Evolutionary conservation across 2,888 invertebrate species (phyloP), one percentile per base, ranked within the genome.

Genomic region (Sturmia bella): DNA sequence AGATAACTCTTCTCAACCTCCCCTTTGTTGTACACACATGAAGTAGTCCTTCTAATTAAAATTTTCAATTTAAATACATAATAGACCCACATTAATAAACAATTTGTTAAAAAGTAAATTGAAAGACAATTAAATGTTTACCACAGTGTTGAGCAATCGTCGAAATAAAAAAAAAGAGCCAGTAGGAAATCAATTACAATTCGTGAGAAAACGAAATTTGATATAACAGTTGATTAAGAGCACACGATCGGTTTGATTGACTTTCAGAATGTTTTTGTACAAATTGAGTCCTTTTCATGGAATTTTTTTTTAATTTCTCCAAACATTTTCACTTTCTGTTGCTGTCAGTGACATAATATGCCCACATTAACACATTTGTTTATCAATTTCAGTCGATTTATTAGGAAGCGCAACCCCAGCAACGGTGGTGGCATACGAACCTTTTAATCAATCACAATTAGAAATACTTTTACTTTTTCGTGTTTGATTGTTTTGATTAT

Each of bases 291-390:
- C 64, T 72, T 78, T 72, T 12, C 57, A n/a, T 11, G 45, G 56
- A 72, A 78, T 37, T 37, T 1, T 48, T 48, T 32, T 57, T 15
- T 1, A 39, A 9, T 39, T 24, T 2, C 0, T 48, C 39, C 9
- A 52, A 52, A 63, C 6, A 59, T n/a, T 27, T 32, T 13, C 43
- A 7, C 12, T 17, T 32, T 37, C 15, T 12, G 32, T 1, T 32
- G 32, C 54, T 56, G 50, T 37, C 45, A 37, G 57, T 59, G 69
- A 78, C 54, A 73, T 84, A 84, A 84, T 84, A 80, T 83, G 73
- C 80, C 78, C 84, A 79, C 83, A 84, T 84, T 84, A 84, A 81
- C 84, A 83, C 77, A 64, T 81, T 69, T 50, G 41, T 50, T 54
- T 63, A 24, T 19, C 48, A 52, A 45, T 13, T 50, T 64, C 17